A percentile compares a stretch with the other conserved stretches of the same genome.
These are phyloP conservation scores for Urocynchramus pylzowi DNA, from an alignment of 2,113 vertebrate genomes.

Conservation along the genomic window DNA sequence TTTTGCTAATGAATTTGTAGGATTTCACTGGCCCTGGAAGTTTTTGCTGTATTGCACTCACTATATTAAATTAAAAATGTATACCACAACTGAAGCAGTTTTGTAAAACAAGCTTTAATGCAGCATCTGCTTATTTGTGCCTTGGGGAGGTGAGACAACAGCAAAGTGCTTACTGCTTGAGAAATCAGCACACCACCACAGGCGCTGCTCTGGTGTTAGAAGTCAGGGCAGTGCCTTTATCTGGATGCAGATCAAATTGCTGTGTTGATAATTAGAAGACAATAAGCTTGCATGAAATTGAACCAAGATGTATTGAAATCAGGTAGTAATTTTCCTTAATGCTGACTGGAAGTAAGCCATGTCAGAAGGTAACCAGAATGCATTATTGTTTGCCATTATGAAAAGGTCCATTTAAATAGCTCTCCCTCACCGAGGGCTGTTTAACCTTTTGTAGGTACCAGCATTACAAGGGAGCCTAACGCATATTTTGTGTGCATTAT, in stretches of 20 bases:
- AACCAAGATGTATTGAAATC: conserved; percentile 38
- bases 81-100: conserved; percentile 67
- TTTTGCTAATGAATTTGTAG: conserved; percentile 60
- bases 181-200: conserved; percentile 30
- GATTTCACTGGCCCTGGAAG: conserved; percentile 42
- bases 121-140: conserved; percentile 66
- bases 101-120: conserved; percentile 65
- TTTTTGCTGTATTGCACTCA: conserved; percentile 28
- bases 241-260: conserved; percentile 20
- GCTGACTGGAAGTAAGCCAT: conserved; percentile 40
- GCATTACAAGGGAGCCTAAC: neutral
- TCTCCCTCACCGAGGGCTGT: conserved; percentile 5
- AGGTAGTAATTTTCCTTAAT: conserved; percentile 51
- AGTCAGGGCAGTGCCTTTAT: conserved; percentile 37
- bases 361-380: conserved; percentile 33
- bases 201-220: conserved; percentile 15
- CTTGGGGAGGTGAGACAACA: conserved; percentile 43
- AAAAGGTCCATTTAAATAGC: conserved; percentile 50
- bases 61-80: conserved; percentile 74
- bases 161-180: conserved; percentile 65
- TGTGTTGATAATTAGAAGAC: conserved; percentile 60
- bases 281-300: conserved; percentile 43
- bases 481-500: neutral
- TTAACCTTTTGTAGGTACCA: conserved; percentile 61
- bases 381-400: conserved; percentile 38